Percentiles rank a stretch among this genome's conserved stretches.
These are phyloP conservation scores for Luehdorfia chinensis DNA, from an alignment of 1,140 invertebrate species.

Conservation along the genomic window DNA sequence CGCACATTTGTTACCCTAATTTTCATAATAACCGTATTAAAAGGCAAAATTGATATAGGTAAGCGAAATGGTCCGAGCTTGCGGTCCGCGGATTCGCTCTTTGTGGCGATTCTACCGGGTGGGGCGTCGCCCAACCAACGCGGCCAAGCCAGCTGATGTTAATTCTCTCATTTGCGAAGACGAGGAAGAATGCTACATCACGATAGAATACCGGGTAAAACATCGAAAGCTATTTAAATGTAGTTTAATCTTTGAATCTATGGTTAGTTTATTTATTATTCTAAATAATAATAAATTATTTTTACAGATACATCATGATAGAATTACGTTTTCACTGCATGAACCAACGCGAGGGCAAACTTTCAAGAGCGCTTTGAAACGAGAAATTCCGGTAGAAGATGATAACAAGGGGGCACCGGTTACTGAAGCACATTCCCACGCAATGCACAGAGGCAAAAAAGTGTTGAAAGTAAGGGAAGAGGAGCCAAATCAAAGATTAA, in stretches of 20 bases:
- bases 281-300: no score
- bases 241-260: neutral
- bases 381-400: constrained; percentile 37
- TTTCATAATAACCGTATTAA: no score
- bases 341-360: constrained; percentile 63
- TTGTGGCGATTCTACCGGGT: constrained; percentile 61
- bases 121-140: constrained; percentile 39
- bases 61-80: constrained; percentile 51
- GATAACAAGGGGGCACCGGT: constrained; percentile 27
- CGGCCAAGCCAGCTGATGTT: constrained; percentile 58
- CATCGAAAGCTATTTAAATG: constrained; percentile 2
- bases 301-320: constrained; percentile 61
- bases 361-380: constrained; percentile 63
- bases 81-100: constrained; percentile 58
- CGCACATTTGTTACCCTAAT: no score
- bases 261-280: neutral
- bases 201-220: constrained; percentile 58
- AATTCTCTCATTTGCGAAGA: constrained; percentile 67
- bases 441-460: constrained; percentile 32
- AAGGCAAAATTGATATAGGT: no score
- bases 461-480: constrained; percentile 23
- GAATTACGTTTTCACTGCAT: constrained; percentile 64
- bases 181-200: constrained; percentile 61
- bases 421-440: constrained; percentile 20
- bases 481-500: constrained; percentile 20